Evolutionary conservation across 2,113 vertebrate species (phyloP).

Genomic region (Apus apus): DNA sequence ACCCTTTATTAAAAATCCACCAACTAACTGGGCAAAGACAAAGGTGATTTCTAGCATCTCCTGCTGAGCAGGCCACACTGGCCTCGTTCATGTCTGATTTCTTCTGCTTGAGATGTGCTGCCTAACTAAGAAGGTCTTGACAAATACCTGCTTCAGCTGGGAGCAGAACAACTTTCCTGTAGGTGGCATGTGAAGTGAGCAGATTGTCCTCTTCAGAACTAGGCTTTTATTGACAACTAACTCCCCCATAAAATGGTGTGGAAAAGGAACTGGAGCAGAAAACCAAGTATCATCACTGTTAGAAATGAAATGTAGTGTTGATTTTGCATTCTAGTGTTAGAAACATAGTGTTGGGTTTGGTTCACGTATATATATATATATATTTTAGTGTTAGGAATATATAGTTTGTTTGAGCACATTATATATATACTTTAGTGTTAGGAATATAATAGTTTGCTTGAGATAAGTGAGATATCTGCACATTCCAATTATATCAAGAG

Average conservation of each 20-base stretch:
- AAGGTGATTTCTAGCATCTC: not conserved
- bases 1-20: not conserved
- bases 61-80: not conserved
- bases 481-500: too few relatives aligned
- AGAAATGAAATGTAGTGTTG: too few relatives aligned
- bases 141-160: not conserved
- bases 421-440: too few relatives aligned
- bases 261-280: not conserved
- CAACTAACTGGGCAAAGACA: not conserved
- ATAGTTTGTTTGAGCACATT: too few relatives aligned
- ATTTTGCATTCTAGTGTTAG: too few relatives aligned
- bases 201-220: not conserved
- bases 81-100: accelerated
- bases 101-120: not conserved
- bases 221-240: not conserved
- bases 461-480: too few relatives aligned
- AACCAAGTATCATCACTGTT: too few relatives aligned
- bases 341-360: too few relatives aligned
- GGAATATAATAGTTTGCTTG: too few relatives aligned
- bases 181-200: not conserved
- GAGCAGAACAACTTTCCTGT: not conserved
- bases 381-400: too few relatives aligned
- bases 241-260: not conserved
- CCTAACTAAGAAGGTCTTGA: not conserved
- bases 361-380: too few relatives aligned